These are phyloP conservation scores for Hyperoplus lanceolatus DNA, from an alignment of 2,797 vertebrate genomes.

Conservation along the genomic window DNA sequence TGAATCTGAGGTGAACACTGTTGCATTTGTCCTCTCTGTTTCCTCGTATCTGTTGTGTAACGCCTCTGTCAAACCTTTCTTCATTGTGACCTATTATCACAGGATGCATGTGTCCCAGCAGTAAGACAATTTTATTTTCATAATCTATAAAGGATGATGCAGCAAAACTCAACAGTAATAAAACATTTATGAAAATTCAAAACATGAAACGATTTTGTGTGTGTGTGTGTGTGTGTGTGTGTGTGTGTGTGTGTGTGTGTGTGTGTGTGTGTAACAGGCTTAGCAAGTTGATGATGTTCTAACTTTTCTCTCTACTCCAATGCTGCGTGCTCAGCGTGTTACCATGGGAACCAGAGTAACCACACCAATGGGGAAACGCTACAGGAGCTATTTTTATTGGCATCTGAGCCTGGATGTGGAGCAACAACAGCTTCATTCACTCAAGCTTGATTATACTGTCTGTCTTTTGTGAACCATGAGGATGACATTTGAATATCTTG, in stretches of 20 bases:
- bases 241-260: too few species aligned
- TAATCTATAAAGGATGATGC: not conserved
- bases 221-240: too few species aligned
- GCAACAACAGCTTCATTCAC: conserved; percentile 29
- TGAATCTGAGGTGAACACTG: conserved; percentile 7
- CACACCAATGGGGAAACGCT: conserved; percentile 28
- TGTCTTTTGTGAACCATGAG: conserved; percentile 9
- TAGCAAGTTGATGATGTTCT: conserved; percentile 36
- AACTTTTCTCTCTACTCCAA: conserved; percentile 50
- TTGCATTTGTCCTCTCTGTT: too few species aligned
- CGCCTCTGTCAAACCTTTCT: too few species aligned
- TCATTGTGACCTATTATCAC: not conserved
- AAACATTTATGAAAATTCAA: not conserved
- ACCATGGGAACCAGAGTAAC: conserved; percentile 71
- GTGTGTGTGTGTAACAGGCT: not conserved
- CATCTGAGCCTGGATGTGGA: conserved; percentile 37
- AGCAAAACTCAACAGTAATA: not conserved
- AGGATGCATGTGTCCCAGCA: not conserved
- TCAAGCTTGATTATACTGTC: conserved; percentile 45
- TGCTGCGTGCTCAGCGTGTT: conserved; percentile 20
- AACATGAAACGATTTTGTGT: not conserved
- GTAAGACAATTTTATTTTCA: not conserved
- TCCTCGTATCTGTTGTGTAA: not conserved
- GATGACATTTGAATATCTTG: not conserved
- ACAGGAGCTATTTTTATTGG: conserved; percentile 66